A percentile compares a stretch with the other conserved stretches of the same genome.
Evolutionary conservation across 2,888 invertebrate genomes (phyloP).

Genomic region (Zele albiditarsus): DNA sequence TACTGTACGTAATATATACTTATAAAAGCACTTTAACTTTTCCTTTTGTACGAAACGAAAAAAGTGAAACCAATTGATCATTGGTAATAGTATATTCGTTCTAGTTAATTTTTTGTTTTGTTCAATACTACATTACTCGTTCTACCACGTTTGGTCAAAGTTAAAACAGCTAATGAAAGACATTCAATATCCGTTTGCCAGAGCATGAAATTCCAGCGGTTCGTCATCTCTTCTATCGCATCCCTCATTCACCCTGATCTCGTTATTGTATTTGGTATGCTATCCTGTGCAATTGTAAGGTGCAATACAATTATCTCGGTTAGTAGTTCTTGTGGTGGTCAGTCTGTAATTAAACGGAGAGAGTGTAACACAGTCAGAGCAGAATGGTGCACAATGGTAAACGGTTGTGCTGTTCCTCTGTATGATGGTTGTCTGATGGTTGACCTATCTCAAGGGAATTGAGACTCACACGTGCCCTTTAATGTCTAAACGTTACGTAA

Average conservation of each 20-base stretch:
- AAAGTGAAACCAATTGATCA: too few species aligned
- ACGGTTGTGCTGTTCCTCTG: constrained; percentile 4
- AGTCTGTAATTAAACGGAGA: constrained; percentile 14
- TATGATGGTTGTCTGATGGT: neutral
- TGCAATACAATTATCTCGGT: constrained; percentile 24
- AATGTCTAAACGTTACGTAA: neutral
- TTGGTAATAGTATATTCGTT: too few species aligned
- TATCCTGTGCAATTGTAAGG: constrained; percentile 8
- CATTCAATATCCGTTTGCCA: neutral
- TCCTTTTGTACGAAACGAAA: too few species aligned
- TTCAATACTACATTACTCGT: too few species aligned
- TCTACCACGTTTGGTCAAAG: neutral
- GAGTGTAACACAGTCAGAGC: neutral
- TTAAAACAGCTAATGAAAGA: neutral
- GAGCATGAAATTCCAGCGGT: neutral
- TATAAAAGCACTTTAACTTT: too few species aligned
- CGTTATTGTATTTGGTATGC: neutral
- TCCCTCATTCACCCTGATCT: neutral
- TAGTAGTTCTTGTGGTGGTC: neutral
- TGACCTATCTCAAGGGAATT: neutral
- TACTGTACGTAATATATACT: neutral
- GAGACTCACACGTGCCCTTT: neutral
- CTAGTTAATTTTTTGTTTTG: too few species aligned
- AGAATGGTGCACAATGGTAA: neutral
- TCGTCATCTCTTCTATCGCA: neutral